Percentiles rank a stretch among this genome's conserved stretches.
These are phyloP conservation scores for Rhagophthalmus giganteus DNA, from an alignment of 2,888 invertebrate species.

Conservation along the genomic window DNA sequence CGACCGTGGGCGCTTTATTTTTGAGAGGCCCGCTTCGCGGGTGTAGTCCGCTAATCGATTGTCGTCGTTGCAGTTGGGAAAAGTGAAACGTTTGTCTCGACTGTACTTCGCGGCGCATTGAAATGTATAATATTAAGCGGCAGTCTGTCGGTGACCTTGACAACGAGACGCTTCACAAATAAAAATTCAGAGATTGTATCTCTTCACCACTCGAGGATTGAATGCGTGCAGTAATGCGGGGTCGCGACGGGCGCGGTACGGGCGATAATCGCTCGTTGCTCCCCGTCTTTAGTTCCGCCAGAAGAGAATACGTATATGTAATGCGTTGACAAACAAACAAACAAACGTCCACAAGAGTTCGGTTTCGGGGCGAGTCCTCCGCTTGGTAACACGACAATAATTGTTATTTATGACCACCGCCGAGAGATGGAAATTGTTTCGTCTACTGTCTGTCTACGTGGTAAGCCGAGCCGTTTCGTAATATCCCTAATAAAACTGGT, in stretches of 20 bases:
- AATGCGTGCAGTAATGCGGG: constrained; percentile 23
- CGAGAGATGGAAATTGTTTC: constrained; percentile 19
- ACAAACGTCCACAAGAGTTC: constrained; percentile 2
- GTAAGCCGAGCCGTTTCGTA: background rate
- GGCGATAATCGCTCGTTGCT: constrained; percentile 29
- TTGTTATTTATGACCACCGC: constrained; percentile 29
- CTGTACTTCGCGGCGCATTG: constrained; percentile 25
- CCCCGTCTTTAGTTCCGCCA: constrained; percentile 33
- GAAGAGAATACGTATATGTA: constrained; percentile 19
- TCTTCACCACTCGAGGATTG: constrained; percentile 30
- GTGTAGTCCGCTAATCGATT: background rate
- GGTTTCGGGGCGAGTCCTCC: constrained; percentile 10
- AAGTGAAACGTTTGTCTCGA: constrained; percentile 10
- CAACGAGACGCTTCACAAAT: constrained; percentile 41
- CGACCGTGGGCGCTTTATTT: no score
- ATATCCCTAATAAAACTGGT: no score
- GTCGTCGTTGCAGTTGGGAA: background rate
- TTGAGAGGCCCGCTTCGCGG: no score
- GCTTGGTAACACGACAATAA: constrained; percentile 28
- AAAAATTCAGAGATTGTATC: constrained; percentile 42
- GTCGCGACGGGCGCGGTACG: constrained; percentile 28
- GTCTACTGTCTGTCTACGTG: constrained; percentile 7
- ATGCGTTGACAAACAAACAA: constrained; percentile 33
- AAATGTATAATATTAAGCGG: constrained; percentile 24
- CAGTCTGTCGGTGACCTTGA: constrained; percentile 41